A percentile compares a stretch with the other conserved stretches of the same genome.
These are phyloP conservation scores for Heliopora coerulea DNA, from an alignment of 92 coral and sea anemone genomes.

Conservation along the genomic window DNA sequence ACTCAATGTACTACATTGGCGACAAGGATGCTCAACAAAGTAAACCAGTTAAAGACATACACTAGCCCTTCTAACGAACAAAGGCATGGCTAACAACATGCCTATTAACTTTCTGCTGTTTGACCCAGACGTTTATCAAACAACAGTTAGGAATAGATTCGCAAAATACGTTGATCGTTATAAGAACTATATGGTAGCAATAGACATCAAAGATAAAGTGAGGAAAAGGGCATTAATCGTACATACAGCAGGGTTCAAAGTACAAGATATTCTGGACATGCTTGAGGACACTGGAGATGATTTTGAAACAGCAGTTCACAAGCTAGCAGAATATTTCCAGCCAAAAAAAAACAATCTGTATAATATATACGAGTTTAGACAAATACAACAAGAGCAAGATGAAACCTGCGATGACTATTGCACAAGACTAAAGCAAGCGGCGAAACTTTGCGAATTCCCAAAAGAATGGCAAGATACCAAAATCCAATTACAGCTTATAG, in stretches of 20 bases:
- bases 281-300: constrained; percentile 4
- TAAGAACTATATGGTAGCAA: neutral
- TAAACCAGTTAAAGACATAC: no score
- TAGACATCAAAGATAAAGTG: constrained; percentile 7
- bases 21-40: no score
- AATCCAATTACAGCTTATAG: neutral
- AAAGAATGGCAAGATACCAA: constrained; percentile 20
- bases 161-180: neutral
- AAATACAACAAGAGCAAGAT: constrained; percentile 8
- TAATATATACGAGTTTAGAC: constrained; percentile 7
- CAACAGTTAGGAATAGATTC: constrained; percentile 1
- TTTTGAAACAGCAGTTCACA: neutral
- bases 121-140: constrained; percentile 7
- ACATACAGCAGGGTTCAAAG: constrained; percentile 6
- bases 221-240: constrained; percentile 13
- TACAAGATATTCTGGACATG: constrained; percentile 17
- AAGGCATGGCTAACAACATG: no score
- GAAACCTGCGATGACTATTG: constrained; percentile 13
- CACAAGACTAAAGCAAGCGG: constrained; percentile 28
- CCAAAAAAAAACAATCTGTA: neutral
- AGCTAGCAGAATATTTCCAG: neutral
- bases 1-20: no score
- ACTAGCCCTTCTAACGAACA: no score
- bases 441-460: constrained; percentile 14
- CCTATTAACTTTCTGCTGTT: no score